Conservation (phyloP, 2,113 vertebrate genomes). For the Perca flavescens region DNA sequence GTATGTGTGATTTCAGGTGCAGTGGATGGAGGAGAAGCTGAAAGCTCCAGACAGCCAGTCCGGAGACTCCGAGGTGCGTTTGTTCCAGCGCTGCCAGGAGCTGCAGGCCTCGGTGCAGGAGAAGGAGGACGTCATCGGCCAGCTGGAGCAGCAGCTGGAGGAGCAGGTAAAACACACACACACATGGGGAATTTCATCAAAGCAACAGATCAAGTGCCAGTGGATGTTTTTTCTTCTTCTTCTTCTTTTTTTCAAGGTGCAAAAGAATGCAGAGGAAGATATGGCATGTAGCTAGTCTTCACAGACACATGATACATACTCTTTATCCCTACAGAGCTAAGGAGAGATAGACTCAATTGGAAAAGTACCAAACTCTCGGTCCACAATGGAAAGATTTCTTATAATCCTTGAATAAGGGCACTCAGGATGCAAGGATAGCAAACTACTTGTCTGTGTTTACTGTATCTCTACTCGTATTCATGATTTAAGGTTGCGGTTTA, state of each 20-base stretch:
- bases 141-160: conserved; percentile 92
- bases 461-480: neutral
- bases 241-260: neutral
- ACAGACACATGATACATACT: neutral
- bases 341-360: no score
- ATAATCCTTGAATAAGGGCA: neutral
- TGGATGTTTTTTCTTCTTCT: neutral
- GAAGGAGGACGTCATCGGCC: conserved; percentile 91
- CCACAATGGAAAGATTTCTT: neutral
- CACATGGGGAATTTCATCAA: neutral
- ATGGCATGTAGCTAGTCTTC: neutral
- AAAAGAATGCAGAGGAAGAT: neutral
- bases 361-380: neutral
- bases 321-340: no score
- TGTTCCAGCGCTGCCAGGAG: conserved; percentile 94
- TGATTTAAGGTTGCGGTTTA: no score
- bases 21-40: conserved; percentile 97
- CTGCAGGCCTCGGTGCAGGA: conserved; percentile 90
- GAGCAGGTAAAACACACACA: conserved; percentile 88
- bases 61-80: conserved; percentile 88
- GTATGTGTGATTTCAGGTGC: conserved; percentile 84
- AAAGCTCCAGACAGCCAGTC: conserved; percentile 91
- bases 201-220: neutral
- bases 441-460: no score
- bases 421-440: neutral